Evolutionary conservation across 1,140 invertebrate genomes (phyloP).

Genomic region (Hycleus cichorii): DNA sequence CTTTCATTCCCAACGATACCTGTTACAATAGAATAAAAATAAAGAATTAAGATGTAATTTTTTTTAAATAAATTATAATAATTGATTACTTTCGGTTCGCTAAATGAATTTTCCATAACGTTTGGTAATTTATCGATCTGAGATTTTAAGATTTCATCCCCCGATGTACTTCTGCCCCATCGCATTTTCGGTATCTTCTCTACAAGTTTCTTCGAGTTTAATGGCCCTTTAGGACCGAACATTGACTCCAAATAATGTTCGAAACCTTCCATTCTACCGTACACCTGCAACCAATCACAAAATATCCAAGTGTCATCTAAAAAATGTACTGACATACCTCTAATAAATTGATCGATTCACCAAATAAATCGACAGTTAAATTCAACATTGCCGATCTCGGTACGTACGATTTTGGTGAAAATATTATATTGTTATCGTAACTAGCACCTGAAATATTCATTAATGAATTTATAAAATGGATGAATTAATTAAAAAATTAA

Average conservation of each 20-base stretch:
- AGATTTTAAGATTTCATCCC: conserved; percentile 43
- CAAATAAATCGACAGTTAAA: conserved; percentile 82
- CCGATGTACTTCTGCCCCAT: conserved; percentile 23
- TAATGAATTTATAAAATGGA: conserved; percentile 13
- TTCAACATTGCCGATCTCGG: conserved; percentile 75
- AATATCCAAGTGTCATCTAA: conserved; percentile 5
- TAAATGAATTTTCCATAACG: conserved; percentile 53
- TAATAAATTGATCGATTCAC: conserved; percentile 79
- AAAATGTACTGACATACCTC: conserved; percentile 48
- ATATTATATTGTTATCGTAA: conserved; percentile 76
- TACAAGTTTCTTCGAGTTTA: conserved; percentile 55
- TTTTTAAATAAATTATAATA: conserved; percentile 12
- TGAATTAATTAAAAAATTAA: conserved; percentile 40
- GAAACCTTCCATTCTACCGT: conserved; percentile 73
- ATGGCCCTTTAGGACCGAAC: conserved; percentile 67
- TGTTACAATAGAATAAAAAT: conserved; percentile 19
- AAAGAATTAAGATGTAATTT: too few relatives aligned
- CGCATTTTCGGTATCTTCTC: conserved; percentile 43
- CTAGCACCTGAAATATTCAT: conserved; percentile 50
- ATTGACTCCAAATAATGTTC: conserved; percentile 75
- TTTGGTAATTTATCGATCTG: conserved; percentile 53
- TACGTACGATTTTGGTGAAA: conserved; percentile 82
- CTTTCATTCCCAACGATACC: conserved; percentile 50
- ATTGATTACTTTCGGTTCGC: conserved; percentile 45
- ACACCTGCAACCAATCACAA: conserved; percentile 47